Conservation (phyloP, 1,140 invertebrate species). For the Pogonognathellus flavescens region DNA sequence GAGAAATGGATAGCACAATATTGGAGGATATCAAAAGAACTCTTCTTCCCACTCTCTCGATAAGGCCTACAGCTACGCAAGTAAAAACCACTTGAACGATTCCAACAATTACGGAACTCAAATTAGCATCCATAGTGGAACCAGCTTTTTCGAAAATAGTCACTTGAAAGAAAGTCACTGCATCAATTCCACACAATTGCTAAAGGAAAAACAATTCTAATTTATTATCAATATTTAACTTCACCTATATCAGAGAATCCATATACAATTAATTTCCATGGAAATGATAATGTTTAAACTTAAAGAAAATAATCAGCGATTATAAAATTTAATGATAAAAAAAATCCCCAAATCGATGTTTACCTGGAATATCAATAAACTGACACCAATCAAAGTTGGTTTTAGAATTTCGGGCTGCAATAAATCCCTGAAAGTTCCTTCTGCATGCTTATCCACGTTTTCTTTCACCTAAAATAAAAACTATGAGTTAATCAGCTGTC, state of each 20-base stretch:
- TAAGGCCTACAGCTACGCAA: conserved; percentile 78
- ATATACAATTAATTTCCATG: too few relatives aligned
- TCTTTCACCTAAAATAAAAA: not conserved
- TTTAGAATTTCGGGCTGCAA: not conserved
- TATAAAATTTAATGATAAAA: not conserved
- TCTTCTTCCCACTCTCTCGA: conserved; percentile 82
- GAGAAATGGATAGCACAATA: conserved; percentile 72
- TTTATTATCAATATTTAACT: too few relatives aligned
- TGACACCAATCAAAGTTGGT: not conserved
- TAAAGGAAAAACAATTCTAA: conserved; percentile 57
- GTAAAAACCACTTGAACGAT: conserved; percentile 75
- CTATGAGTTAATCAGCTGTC: too few relatives aligned
- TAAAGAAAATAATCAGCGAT: too few relatives aligned
- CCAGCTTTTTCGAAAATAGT: conserved; percentile 72
- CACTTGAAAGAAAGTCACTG: conserved; percentile 71
- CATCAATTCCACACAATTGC: conserved; percentile 72
- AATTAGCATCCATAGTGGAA: conserved; percentile 65
- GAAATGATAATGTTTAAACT: too few relatives aligned
- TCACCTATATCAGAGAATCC: too few relatives aligned
- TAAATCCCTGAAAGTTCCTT: conserved; percentile 2
- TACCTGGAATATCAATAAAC: conserved; percentile 7
- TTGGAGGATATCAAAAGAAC: conserved; percentile 79
- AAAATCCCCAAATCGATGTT: not conserved
- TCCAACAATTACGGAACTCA: conserved; percentile 70
- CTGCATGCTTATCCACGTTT: not conserved